Conservation (phyloP, 2,888 invertebrate genomes). For the Agrochola lychnidis region DNA sequence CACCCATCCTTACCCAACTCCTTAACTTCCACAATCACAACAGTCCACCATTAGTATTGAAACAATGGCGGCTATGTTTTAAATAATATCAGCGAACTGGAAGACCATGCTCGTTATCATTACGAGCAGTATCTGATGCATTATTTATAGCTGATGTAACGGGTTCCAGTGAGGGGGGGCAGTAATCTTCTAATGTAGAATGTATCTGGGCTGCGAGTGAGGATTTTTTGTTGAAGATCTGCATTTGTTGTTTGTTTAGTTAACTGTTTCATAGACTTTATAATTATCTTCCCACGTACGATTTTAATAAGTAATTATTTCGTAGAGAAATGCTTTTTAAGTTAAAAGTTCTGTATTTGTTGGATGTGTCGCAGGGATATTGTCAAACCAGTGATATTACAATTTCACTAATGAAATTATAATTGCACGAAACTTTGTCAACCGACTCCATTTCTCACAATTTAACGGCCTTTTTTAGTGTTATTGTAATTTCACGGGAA, state of each 20-base stretch:
- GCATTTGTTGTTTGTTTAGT: conserved; percentile 12
- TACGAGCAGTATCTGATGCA: conserved; percentile 77
- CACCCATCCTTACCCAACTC: conserved; percentile 28
- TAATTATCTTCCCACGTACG: neutral
- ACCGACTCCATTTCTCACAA: too few species aligned
- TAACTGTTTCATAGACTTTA: conserved; percentile 5
- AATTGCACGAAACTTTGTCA: too few species aligned
- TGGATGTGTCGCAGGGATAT: too few species aligned
- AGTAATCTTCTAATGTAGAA: conserved; percentile 68
- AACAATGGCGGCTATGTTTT: conserved; percentile 70
- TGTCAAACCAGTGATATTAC: too few species aligned
- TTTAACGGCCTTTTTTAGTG: too few species aligned
- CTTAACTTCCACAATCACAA: conserved; percentile 26
- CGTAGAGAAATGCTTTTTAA: neutral
- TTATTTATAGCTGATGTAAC: conserved; percentile 81
- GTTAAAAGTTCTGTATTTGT: neutral
- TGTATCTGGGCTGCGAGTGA: conserved; percentile 53
- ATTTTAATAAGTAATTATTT: neutral
- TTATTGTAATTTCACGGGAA: too few species aligned
- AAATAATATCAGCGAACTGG: conserved; percentile 80
- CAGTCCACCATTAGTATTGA: conserved; percentile 69
- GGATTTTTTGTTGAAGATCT: conserved; percentile 33
- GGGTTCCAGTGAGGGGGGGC: conserved; percentile 60
- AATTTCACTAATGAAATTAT: too few species aligned
- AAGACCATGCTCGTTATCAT: conserved; percentile 78